These are phyloP conservation scores for Anolis sagrei DNA, from an alignment of 2,113 vertebrate species.

Conservation along the genomic window DNA sequence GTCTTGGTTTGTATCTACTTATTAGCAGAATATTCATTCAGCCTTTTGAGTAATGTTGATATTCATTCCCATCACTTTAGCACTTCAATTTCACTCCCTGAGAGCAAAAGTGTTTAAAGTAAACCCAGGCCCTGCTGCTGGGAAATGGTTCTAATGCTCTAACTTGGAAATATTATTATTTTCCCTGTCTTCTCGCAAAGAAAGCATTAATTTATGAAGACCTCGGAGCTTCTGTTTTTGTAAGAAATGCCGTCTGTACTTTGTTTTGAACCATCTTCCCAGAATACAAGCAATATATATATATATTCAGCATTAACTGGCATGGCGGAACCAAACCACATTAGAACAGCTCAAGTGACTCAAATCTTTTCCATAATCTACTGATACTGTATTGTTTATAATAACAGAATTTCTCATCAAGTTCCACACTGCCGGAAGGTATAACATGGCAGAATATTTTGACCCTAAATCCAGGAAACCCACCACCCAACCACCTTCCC, in stretches of 20 bases:
- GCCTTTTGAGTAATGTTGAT: background rate
- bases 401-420: constrained; percentile 33
- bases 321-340: background rate
- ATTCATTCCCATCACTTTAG: background rate
- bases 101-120: background rate
- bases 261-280: constrained; percentile 18
- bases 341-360: constrained; percentile 3
- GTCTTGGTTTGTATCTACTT: background rate
- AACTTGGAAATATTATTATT: background rate
- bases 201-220: background rate
- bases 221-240: background rate
- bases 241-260: background rate
- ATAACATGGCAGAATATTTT: constrained; percentile 18
- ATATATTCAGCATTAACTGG: constrained; percentile 1
- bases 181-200: constrained; percentile 1
- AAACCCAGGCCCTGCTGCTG: background rate
- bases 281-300: background rate
- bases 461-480: constrained; percentile 17
- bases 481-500: constrained; percentile 22
- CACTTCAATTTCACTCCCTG: background rate
- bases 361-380: constrained; percentile 25
- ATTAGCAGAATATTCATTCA: background rate
- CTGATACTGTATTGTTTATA: constrained; percentile 31
- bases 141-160: background rate
- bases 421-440: constrained; percentile 10